Evolutionary conservation across 1,140 invertebrate genomes (phyloP).

Genomic region (Brachionus plicatilis): DNA sequence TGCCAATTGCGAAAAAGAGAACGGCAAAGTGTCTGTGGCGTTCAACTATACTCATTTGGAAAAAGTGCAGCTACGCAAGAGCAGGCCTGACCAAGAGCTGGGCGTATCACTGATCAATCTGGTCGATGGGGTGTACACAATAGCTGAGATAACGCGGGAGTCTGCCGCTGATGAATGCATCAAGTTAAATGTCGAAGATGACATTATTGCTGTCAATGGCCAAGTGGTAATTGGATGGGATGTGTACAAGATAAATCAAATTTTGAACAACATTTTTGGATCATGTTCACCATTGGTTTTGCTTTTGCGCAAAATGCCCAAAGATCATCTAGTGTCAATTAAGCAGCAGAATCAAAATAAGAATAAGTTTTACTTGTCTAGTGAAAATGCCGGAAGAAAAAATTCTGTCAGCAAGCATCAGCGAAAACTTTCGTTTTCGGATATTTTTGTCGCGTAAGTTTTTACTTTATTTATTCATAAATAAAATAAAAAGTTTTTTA

Average conservation of each 20-base stretch:
- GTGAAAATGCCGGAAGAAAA: background rate
- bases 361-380: background rate
- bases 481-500: background rate
- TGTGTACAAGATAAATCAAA: background rate
- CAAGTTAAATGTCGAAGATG: conserved; percentile 34
- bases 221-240: conserved; percentile 32
- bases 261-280: background rate
- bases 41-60: conserved; percentile 29
- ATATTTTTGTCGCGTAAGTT: conserved; percentile 27
- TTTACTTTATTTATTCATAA: background rate
- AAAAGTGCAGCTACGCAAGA: conserved; percentile 13
- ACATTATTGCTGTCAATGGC: conserved; percentile 24
- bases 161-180: conserved; percentile 29
- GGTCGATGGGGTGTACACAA: conserved; percentile 33
- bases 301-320: conserved; percentile 33
- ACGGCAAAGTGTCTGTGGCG: conserved; percentile 17
- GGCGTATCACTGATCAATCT: background rate
- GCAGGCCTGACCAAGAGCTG: background rate
- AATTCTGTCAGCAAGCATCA: background rate
- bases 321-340: background rate
- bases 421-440: conserved; percentile 16
- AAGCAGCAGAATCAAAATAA: conserved; percentile 24
- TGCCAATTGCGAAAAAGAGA: conserved; percentile 25
- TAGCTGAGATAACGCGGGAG: background rate
- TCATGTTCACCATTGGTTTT: background rate